A percentile compares a stretch with the other conserved stretches of the same genome.
These are phyloP conservation scores for Dichetophora obliterata DNA, from an alignment of 2,888 invertebrate genomes.

Conservation along the genomic window DNA sequence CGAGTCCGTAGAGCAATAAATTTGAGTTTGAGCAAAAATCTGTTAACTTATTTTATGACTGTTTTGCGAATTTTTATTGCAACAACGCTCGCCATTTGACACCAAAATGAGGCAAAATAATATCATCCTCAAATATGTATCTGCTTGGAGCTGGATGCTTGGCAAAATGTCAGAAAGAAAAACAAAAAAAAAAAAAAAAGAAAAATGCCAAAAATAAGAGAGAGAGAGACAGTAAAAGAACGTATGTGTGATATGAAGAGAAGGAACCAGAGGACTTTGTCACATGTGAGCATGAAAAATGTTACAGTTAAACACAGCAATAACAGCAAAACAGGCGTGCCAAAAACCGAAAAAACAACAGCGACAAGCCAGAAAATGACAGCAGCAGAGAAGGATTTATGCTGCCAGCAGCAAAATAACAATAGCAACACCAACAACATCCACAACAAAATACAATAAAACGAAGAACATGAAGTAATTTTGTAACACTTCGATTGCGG, in stretches of 20 bases:
- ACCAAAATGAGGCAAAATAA: neutral
- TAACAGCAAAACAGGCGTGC: neutral
- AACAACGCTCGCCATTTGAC: constrained; percentile 16
- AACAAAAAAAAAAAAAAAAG: neutral
- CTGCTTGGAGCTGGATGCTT: constrained; percentile 3
- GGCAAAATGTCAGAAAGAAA: constrained; percentile 29
- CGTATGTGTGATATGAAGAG: neutral
- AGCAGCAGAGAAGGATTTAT: constrained; percentile 7
- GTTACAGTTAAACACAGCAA: constrained; percentile 22
- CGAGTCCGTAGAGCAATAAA: constrained; percentile 19
- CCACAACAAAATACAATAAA: neutral
- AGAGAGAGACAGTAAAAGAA: neutral
- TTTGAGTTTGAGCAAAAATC: constrained; percentile 26
- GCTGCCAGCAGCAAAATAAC: constrained; percentile 21
- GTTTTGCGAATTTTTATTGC: constrained; percentile 28
- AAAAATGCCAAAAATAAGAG: neutral
- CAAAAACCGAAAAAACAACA: constrained; percentile 5
- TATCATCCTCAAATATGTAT: constrained; percentile 18
- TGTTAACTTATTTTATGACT: constrained; percentile 32
- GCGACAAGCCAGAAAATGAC: neutral
- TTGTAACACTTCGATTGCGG: constrained; percentile 29
- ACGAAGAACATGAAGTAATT: constrained; percentile 15
- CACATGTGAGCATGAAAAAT: constrained; percentile 34
- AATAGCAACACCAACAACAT: neutral
- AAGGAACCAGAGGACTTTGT: constrained; percentile 20